Conservation (phyloP, 2,113 vertebrate species). For the Petroica traversi region DNA sequence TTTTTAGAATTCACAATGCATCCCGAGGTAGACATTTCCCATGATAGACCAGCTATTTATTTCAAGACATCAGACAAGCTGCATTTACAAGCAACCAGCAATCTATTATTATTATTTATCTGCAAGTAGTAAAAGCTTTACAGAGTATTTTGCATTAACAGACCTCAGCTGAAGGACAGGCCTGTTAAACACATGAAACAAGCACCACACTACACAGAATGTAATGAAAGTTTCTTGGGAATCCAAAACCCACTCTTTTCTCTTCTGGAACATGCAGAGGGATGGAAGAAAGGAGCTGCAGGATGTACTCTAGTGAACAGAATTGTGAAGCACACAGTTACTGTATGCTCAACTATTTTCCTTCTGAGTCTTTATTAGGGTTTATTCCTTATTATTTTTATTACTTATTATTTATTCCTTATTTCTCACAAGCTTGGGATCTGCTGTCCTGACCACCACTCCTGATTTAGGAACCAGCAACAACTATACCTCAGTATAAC, state of each 20-base stretch:
- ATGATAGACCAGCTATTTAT: not conserved
- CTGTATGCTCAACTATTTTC: not conserved
- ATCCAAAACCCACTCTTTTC: not conserved
- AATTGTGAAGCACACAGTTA: not conserved
- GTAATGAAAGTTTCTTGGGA: not conserved
- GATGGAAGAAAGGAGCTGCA: not conserved
- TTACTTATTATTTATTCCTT: not conserved
- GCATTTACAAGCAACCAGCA: not conserved
- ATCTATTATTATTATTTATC: slow-evolving; percentile 5
- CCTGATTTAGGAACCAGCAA: not conserved
- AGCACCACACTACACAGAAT: not conserved
- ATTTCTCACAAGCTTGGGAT: not conserved
- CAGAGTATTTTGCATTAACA: not conserved
- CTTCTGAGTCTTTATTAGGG: not conserved
- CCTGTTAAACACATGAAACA: not conserved
- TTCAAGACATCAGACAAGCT: not conserved
- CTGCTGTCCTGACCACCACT: not conserved
- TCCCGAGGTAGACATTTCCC: not conserved
- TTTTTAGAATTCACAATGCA: not conserved
- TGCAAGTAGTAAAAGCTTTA: not conserved
- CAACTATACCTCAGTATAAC: not conserved
- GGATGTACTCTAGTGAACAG: not conserved
- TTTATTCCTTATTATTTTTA: not conserved
- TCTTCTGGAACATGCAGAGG: not conserved
- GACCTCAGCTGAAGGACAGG: not conserved